Evolutionary conservation across 2,113 vertebrate genomes (phyloP), one percentile per base, ranked within the genome.

Genomic region (Alces alces): DNA sequence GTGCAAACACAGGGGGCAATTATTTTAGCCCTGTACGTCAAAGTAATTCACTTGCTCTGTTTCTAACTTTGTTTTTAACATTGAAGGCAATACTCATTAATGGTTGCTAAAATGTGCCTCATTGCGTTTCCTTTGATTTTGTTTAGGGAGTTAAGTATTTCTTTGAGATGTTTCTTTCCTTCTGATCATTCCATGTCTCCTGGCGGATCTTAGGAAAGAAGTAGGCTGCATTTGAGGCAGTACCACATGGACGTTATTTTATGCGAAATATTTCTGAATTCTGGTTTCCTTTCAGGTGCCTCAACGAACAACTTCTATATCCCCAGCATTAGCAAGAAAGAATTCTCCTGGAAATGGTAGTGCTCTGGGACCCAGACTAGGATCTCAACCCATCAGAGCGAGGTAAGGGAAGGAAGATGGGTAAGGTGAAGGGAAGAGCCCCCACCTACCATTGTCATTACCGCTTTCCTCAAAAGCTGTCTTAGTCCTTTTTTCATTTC

Each of bases 261-360:
- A 17, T 80, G 15, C 82, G 70, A 96, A 90, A 43, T 58, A 78
- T 84, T 89, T 88, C 50, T 97, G 16, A 96, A 87, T 97, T 96
- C 96, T 57, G 7, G 0, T 95, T 97, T 95, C 97, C 54, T 98
- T 98, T 58, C 98, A 99, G 99, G 99, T 99, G 98, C 99, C 99
- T 99, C 99, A 99, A 98, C 98, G 99, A 99, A 99, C 99, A 96
- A 99, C 99, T 97, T 99, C 99, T 98, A 99, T 99, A 98, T 99
- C 99, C 93, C 99, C 99, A 64, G 99, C 99, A 19, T 98, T 99
- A 98, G 99, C 99, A 19, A 99, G 99, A 98, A 99, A 99, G 98
- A 99, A 99, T 98, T 99, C 99, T 89, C 99, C 99, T 1, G 99
- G 99, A 85, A 99, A 99, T 0, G 99, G 99, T 80, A 99, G 98